Base-by-base conservation (phyloP, 2,113 vertebrate species). In the Megaceryle maxima region DNA sequence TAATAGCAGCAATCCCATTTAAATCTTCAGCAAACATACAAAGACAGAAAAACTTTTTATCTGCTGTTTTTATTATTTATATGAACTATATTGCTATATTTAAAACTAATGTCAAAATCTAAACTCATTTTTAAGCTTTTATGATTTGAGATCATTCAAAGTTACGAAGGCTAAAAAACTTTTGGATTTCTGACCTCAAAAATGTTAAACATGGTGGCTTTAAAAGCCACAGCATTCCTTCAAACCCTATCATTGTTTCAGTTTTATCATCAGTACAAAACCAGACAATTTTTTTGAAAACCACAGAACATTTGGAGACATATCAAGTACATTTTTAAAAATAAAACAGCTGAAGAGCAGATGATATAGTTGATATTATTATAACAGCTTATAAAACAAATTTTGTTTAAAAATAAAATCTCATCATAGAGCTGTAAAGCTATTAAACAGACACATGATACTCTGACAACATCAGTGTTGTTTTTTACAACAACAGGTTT, bases 261-360 rank as follows among this genome's bases (percentile, higher is more conserved):
- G 51, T 90, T 94, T 86, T 96, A 88, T 86, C 92, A 96, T 93
- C 93, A 75, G 59, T 81, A 92, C 35, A 92, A 96, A 97, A 93
- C 29, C 79, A 97, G 94, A 90, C 83, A 86, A 66, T 60, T 96
- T 92, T 92, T 94, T 63, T 64, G 6, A 85, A 97, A 96, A 93
- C 88, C 93, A 88, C 94, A 92, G 73, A 96, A 93, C 41, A 85
- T 95, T 88, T 93, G 92, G 92, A 94, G 60, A 84, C 35, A 37
- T 83, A 94, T 75, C 83, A 95, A 96, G 69, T 78, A 90, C 84
- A 74, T 95, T 97, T 96, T 94, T 92, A 15, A n/a, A 93, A 95
- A 92, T 53, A 77, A 90, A 96, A 64, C 86, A 96, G 92, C 83
- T 96, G 96, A 96, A 90, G 84, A 96, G 77, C 96, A 97, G 93